A percentile compares a stretch with the other conserved stretches of the same genome.
phyloP scores from a whole-genome alignment of 2,888 invertebrate species.

The Nymphalis polychloros region DNA sequence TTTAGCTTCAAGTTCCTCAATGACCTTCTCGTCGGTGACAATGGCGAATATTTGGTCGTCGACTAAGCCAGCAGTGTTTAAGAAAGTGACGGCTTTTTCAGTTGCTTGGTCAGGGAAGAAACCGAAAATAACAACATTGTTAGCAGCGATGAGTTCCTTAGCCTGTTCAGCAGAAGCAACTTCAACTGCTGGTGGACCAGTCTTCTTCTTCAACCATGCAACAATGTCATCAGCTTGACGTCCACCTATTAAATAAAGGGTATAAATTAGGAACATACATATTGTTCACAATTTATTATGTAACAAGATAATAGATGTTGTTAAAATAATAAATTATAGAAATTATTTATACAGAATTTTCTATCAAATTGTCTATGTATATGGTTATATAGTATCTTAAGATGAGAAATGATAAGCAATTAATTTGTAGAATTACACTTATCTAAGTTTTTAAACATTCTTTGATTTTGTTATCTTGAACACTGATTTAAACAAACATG shows the following conservation, averaged over 20 bases:
- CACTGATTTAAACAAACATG: neutral
- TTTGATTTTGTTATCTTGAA: neutral
- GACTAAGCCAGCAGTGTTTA: slow-evolving; percentile 88
- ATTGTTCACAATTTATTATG: neutral
- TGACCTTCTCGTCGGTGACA: slow-evolving; percentile 88
- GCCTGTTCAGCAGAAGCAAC: slow-evolving; percentile 90
- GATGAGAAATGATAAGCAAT: neutral
- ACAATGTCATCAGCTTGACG: slow-evolving; percentile 96
- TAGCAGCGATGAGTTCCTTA: slow-evolving; percentile 90
- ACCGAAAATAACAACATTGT: slow-evolving; percentile 92
- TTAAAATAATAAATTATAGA: neutral
- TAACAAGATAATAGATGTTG: too few relatives aligned
- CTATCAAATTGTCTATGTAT: neutral
- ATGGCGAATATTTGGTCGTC: slow-evolving; percentile 96
- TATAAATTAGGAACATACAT: neutral
- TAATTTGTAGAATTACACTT: neutral
- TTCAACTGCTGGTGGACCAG: slow-evolving; percentile 95
- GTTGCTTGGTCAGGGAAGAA: slow-evolving; percentile 93
- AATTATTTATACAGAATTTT: neutral
- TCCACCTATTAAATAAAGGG: slow-evolving; percentile 83
- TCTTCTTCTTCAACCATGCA: slow-evolving; percentile 97
- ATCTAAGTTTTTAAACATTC: neutral
- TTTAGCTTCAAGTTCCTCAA: slow-evolving; percentile 89
- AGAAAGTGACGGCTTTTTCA: slow-evolving; percentile 91
- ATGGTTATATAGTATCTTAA: neutral